Evolutionary conservation across 2,888 invertebrate genomes (phyloP).

Genomic region (Cancer borealis): DNA sequence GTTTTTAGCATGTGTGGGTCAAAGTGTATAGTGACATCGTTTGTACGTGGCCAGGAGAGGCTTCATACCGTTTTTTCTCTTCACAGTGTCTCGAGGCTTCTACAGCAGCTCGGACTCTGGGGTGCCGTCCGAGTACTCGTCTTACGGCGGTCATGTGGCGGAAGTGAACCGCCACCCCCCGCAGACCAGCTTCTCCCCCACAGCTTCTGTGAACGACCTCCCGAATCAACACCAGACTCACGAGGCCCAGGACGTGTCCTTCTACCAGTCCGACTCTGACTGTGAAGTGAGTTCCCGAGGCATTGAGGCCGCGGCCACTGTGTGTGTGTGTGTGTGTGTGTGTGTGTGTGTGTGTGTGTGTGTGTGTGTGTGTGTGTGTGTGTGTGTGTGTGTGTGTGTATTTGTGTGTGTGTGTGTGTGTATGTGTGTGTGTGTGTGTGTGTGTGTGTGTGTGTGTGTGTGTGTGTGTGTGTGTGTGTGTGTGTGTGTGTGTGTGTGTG

Average conservation of each 20-base stretch:
- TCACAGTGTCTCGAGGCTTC: conserved; percentile 73
- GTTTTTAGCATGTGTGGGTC: not conserved
- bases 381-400: not conserved
- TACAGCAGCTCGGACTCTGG: conserved; percentile 77
- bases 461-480: not conserved
- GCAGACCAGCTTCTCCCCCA: conserved; percentile 62
- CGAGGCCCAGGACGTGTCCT: conserved; percentile 65
- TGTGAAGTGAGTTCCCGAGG: conserved; percentile 65
- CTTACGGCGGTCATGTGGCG: conserved; percentile 74
- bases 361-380: not conserved
- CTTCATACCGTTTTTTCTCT: not conserved
- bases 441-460: conserved; percentile 5
- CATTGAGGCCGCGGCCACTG: not conserved
- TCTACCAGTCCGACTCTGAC: conserved; percentile 75
- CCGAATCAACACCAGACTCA: conserved; percentile 59
- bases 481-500: not conserved
- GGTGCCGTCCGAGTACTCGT: conserved; percentile 77
- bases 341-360: not conserved
- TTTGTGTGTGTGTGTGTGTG: not conserved
- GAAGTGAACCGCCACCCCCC: conserved; percentile 55
- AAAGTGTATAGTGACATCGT: not conserved
- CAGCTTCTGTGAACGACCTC: conserved; percentile 67
- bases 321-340: conserved; percentile 7
- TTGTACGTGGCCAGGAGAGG: not conserved
- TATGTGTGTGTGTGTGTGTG: not conserved